Evolutionary conservation across 2,888 invertebrate species (phyloP), one percentile per base, ranked within the genome.

Genomic region (Sympetrum striolatum): DNA sequence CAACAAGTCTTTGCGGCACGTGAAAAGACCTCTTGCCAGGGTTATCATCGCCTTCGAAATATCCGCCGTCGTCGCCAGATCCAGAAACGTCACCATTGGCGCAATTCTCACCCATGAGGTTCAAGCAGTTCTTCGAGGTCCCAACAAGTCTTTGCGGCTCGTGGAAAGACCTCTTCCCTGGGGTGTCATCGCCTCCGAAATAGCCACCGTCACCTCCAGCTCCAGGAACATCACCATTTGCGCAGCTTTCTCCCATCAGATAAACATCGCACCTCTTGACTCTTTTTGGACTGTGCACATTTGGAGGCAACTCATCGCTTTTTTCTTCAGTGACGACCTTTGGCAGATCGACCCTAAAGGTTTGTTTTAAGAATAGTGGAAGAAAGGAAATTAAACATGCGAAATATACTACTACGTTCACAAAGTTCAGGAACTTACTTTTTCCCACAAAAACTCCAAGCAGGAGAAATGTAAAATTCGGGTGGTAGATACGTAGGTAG

Each of bases 211-310:
- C 91, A 15, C 53, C 80, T 2, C 91, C 91, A 73, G 91, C 39
- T 2, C 91, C 91, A 35, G 91, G 90, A 35, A 90, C 48, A 2
- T 91, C 80, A 6, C 90, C 91, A 81, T 91, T 91, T n/a, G 82
- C 91, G 81, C 91, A 91, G 39, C 91, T 91, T 25, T 91, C 91
- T 31, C 91, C 91, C 22, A 90, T 58, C 2, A 91, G 48, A 91
- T 18, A 22, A 64, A 18, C 22, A 6, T 18, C 0, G 22, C 64
- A 73, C 31, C 73, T 73, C 31, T 73, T 73, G 15, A 5, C 31
- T 73, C 73, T 73, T 73, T 73, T 73, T 25, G 73, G 73, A 10
- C 31, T 31, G 22, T 73, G 73, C 14, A 73, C 73, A 12, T 73
- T 73, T n/a, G 25, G 22, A n/a, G 22, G 18, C 64, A 64, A 64